Evolutionary conservation across 2,797 vertebrate species (phyloP).

Genomic region (Botia almorhae): DNA sequence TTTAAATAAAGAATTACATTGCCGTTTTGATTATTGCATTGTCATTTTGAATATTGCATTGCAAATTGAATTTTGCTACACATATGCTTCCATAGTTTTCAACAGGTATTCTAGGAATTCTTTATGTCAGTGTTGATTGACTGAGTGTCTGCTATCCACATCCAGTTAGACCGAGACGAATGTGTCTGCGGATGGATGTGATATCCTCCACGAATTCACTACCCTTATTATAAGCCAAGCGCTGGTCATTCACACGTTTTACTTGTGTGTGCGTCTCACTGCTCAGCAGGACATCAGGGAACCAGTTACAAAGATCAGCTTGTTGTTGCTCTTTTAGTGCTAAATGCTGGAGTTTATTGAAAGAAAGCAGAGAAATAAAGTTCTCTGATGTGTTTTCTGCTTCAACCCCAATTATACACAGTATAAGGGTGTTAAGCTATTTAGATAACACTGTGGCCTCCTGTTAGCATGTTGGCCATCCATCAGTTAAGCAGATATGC

Average conservation of each 20-base stretch:
- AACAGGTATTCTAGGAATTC: not conserved
- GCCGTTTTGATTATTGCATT: too few species aligned
- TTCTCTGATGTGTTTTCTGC: not conserved
- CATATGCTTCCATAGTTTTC: too few species aligned
- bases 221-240: too few species aligned
- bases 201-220: too few species aligned
- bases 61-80: too few species aligned
- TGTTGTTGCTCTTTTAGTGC: constrained; percentile 11
- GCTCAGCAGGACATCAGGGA: constrained; percentile 22
- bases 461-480: not conserved
- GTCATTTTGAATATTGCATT: too few species aligned
- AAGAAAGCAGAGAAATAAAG: constrained; percentile 3
- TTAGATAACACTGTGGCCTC: constrained; percentile 6
- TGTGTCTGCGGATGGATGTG: not conserved
- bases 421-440: not conserved
- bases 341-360: constrained; percentile 17
- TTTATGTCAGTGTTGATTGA: not conserved
- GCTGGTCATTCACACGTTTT: constrained; percentile 22
- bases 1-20: too few species aligned
- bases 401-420: constrained; percentile 36
- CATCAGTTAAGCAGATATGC: not conserved
- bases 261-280: not conserved
- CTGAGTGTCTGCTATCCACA: not conserved
- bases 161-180: not conserved
- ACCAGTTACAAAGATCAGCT: constrained; percentile 40